phyloP scores from a whole-genome alignment of 2,797 vertebrate species.

The Microcaecilia unicolor region DNA sequence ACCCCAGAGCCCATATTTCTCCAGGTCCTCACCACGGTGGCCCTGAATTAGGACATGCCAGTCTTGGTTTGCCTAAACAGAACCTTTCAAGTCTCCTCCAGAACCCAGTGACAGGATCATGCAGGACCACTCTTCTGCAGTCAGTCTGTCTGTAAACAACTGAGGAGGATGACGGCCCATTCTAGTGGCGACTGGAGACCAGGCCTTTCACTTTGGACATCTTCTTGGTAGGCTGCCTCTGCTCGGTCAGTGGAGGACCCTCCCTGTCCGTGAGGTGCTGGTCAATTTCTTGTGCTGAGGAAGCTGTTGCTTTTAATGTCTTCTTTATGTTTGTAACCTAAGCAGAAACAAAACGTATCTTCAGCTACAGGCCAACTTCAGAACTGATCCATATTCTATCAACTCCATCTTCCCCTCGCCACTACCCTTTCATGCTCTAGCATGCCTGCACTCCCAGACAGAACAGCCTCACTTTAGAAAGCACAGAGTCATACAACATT shows the following conservation, averaged over 20 bases:
- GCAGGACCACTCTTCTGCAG: constrained; percentile 17
- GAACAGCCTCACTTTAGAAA: too few species aligned
- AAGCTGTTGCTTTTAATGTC: constrained; percentile 57
- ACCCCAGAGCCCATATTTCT: too few species aligned
- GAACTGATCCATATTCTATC: too few species aligned
- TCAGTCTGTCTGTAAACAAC: constrained; percentile 31
- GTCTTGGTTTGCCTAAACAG: too few species aligned
- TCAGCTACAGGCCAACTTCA: neutral
- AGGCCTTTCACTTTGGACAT: constrained; percentile 75
- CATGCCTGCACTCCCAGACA: too few species aligned
- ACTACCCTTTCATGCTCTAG: too few species aligned
- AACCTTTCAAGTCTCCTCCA: too few species aligned
- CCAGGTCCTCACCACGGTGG: too few species aligned
- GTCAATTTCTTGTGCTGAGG: constrained; percentile 64
- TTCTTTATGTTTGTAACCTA: constrained; percentile 73
- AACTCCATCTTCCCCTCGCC: too few species aligned
- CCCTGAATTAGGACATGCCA: too few species aligned
- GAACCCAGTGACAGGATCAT: constrained; percentile 47
- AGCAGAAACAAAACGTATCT: neutral
- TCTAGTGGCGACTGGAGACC: constrained; percentile 69
- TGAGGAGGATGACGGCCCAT: constrained; percentile 20
- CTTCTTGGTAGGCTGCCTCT: constrained; percentile 62
- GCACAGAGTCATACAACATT: too few species aligned
- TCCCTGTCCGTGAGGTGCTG: constrained; percentile 61
- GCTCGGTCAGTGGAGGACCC: constrained; percentile 56